Evolutionary conservation across 2,113 vertebrate genomes (phyloP), one percentile per base, ranked within the genome.

Genomic region (Sula dactylatra): DNA sequence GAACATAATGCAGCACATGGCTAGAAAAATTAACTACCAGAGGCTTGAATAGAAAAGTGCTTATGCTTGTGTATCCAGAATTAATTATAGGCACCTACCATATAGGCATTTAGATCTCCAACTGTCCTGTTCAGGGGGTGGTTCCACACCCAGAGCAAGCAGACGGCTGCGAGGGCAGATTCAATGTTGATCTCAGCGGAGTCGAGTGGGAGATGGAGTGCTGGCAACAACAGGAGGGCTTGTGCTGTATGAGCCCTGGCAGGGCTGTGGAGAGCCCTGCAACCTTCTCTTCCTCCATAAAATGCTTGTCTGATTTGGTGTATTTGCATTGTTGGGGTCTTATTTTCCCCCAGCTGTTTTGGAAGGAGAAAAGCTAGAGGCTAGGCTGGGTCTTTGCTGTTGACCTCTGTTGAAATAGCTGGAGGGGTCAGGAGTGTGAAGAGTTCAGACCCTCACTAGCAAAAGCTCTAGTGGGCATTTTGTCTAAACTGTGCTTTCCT

Each of bases 111-210:
- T 54, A 61, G 49, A 22, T 42, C 21, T 77, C 47, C 49, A 73
- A 2, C n/a, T 7, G 3, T 62, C n/a, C 47, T 80, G 16, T 31
- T 65, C 27, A 11, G 47, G 59, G 24, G 7, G 5, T 64, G 24
- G 29, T 14, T 92, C 34, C 82, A 44, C 52, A 47, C 42, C 40
- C 10, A n/a, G 38, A 76, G 49, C 19, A 74, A 55, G 32, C 32
- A 16, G 8, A 4, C 36, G 24, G 11, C 47, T 61, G 29, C 0
- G 2, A 71, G 45, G 40, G n/a, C 52, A 50, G 20, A 25, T 34
- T 34, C 0, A 10, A 16, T 1, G 7, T 31, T 54, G 45, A 11
- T 56, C 59, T 77, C 3, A 0, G 36, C 0, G 1, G 31, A 27
- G 34, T 29, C 0, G 1, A 84, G 73, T 8, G n/a, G 70, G 70